phyloP scores from a whole-genome alignment of 2,113 vertebrate species.

The Athene noctua region DNA sequence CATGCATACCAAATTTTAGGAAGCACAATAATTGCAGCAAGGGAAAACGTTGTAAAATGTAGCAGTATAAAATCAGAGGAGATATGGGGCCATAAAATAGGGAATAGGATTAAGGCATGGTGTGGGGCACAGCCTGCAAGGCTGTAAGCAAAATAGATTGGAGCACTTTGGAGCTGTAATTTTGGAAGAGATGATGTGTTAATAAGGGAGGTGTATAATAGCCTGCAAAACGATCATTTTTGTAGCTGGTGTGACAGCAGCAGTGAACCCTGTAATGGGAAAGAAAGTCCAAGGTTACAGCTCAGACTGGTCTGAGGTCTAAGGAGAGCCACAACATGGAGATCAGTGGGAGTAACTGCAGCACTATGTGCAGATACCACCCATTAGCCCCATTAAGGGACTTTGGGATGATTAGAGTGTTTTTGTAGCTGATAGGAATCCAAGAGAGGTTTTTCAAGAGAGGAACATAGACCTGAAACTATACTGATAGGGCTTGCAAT shows the following conservation, averaged over 20 bases:
- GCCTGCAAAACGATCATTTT: neutral
- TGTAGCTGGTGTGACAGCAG: neutral
- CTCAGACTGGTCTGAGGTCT: neutral
- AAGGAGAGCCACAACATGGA: neutral
- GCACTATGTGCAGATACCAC: neutral
- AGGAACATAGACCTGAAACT: neutral
- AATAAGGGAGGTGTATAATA: neutral
- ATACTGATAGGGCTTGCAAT: neutral
- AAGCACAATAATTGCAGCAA: conserved; percentile 1
- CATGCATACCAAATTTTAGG: neutral
- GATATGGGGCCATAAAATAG: neutral
- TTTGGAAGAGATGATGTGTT: neutral
- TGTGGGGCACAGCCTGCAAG: neutral
- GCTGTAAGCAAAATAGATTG: neutral
- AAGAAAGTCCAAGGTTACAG: neutral
- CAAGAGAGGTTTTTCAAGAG: neutral
- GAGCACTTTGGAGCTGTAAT: neutral
- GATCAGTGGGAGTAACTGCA: neutral
- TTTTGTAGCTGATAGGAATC: neutral
- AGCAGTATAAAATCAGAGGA: neutral
- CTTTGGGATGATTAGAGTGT: neutral
- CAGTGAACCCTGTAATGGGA: neutral
- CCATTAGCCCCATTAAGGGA: neutral
- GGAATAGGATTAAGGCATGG: neutral
- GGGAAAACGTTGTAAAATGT: neutral